Evolutionary conservation across 2,888 invertebrate species (phyloP), one percentile per base, ranked within the genome.

Genomic region (Tinea pellionella): DNA sequence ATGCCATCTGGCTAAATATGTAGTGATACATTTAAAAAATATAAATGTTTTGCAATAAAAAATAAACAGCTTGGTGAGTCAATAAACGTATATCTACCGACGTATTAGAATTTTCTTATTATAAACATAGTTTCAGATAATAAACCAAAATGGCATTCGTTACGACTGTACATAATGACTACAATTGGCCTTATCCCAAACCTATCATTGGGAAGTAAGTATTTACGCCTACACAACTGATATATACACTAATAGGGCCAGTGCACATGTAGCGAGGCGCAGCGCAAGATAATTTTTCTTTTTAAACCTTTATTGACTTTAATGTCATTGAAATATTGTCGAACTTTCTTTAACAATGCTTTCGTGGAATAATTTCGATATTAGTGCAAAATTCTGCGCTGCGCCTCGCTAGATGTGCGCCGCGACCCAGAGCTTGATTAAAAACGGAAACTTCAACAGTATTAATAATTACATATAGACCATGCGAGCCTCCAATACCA

Each of bases 111-210:
- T 37, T 37, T 37, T 37, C 37, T 37, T 37, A 37, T 9, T 37
- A 30, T 30, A 30, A 6, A 51, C n/a, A 12, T 51, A 51, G 2
- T 19, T 19, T 51, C 51, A 51, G 19, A 18, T 51, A 51, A 37
- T 12, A 37, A 37, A 12, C 11, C 9, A 47, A 9, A 63, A 87
- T 87, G 77, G 79, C 88, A 69, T 90, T 90, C 65, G 71, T 73
- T 62, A 87, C 89, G 6, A 80, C 78, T 30, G 78, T 75, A 59
- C 82, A 81, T 62, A 80, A 73, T 62, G 90, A 90, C 64, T 91
- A 78, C 66, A 82, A 80, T 67, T 91, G 91, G 91, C 91, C 91
- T 0, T 89, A 88, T 70, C 78, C 88, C 30, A 89, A 89, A 64
- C 89, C 90, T 0, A 66, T 90, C 3, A 72, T 88, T 51, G 83